Conservation (phyloP, 2,888 invertebrate species). For the Cheilosia vernalis region DNA sequence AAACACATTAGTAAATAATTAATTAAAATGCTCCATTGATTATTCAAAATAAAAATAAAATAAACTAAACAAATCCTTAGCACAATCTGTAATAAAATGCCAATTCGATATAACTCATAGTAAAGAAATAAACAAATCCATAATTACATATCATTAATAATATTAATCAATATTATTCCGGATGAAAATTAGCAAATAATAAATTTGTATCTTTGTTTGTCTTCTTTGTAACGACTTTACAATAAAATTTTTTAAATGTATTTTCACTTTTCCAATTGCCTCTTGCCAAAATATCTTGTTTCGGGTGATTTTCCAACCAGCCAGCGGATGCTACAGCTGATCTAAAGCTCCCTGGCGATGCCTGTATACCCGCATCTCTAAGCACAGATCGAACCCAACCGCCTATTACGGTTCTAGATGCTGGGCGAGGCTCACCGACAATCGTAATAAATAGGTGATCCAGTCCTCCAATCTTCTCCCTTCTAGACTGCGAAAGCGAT, state of each 20-base stretch:
- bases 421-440: background rate
- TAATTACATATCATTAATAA: background rate
- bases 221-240: conserved; percentile 19
- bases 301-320: conserved; percentile 35
- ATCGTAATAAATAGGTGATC: conserved; percentile 20
- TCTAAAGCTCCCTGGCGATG: conserved; percentile 27
- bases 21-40: conserved; percentile 10
- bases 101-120: background rate
- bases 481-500: conserved; percentile 18
- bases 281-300: conserved; percentile 11
- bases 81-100: background rate
- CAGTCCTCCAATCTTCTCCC: background rate
- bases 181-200: conserved; percentile 11
- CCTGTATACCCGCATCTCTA: conserved; percentile 1
- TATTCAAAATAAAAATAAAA: conserved; percentile 3
- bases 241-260: conserved; percentile 36
- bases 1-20: background rate
- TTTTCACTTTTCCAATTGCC: conserved; percentile 26
- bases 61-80: background rate
- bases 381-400: conserved; percentile 41
- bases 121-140: background rate
- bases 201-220: background rate
- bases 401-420: conserved; percentile 33
- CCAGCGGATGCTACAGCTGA: conserved; percentile 22
- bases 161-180: background rate